phyloP scores from a whole-genome alignment of 2,888 invertebrate species.

The Harpagoxenus sublaevis region DNA sequence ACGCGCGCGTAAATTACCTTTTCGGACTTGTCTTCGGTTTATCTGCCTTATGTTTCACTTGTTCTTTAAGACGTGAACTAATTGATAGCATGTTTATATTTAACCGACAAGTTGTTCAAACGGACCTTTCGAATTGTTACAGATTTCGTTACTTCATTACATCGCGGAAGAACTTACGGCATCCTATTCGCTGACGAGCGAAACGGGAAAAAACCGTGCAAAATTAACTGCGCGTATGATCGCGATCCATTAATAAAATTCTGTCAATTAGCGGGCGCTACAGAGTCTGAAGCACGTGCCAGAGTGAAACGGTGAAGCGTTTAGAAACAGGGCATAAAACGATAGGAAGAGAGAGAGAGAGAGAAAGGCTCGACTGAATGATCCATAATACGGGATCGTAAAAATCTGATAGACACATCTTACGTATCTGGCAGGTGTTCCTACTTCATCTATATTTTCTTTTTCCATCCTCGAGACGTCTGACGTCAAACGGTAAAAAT shows the following conservation, averaged over 20 bases:
- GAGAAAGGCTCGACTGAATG: constrained; percentile 27
- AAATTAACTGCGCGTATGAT: constrained; percentile 47
- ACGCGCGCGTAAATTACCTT: no score
- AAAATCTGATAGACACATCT: constrained; percentile 58
- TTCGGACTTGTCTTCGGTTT: no score
- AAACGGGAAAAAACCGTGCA: not conserved
- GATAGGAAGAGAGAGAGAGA: not conserved
- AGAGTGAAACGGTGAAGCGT: constrained; percentile 22
- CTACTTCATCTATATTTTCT: constrained; percentile 43
- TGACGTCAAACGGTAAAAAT: constrained; percentile 62
- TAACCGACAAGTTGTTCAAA: not conserved
- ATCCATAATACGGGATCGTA: constrained; percentile 38
- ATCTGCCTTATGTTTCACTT: not conserved
- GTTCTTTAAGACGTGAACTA: not conserved
- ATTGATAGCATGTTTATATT: not conserved
- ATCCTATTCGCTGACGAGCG: constrained; percentile 41
- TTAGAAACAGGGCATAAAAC: constrained; percentile 13
- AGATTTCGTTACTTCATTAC: constrained; percentile 25
- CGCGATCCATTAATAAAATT: constrained; percentile 62
- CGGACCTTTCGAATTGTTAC: constrained; percentile 28
- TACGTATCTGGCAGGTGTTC: constrained; percentile 61
- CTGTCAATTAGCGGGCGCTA: constrained; percentile 50
- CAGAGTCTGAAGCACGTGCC: constrained; percentile 63
- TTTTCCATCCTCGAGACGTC: constrained; percentile 42
- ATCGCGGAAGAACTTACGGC: constrained; percentile 40